Percentiles rank a stretch among this genome's conserved stretches.
phyloP scores from a whole-genome alignment of 2,888 invertebrate genomes.

The Agriotes lineatus region DNA sequence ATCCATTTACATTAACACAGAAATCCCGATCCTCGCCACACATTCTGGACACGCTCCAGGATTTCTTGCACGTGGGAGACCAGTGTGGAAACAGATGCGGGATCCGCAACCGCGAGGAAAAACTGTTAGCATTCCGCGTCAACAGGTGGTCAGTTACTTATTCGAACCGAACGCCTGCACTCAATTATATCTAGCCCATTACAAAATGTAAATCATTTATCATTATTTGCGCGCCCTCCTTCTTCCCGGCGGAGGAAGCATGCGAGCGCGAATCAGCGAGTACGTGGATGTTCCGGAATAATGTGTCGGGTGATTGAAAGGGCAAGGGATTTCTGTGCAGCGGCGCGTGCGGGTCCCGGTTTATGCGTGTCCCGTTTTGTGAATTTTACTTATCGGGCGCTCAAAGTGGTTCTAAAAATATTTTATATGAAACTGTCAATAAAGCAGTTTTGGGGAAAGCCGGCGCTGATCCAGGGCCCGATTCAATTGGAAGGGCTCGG shows the following conservation, averaged over 20 bases:
- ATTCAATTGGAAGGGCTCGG: conserved; percentile 61
- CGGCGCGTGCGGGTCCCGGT: conserved; percentile 38
- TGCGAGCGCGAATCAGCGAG: neutral
- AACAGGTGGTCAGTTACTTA: conserved; percentile 50
- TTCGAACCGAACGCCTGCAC: conserved; percentile 37
- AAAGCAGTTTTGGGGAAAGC: conserved; percentile 45
- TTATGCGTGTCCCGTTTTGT: conserved; percentile 41
- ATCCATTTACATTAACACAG: conserved; percentile 40
- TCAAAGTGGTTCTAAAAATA: conserved; percentile 46
- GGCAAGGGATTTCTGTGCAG: conserved; percentile 31
- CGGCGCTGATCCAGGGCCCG: conserved; percentile 51
- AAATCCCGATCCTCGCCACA: conserved; percentile 35
- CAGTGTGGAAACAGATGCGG: conserved; percentile 44
- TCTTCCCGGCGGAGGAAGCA: neutral
- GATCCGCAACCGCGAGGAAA: conserved; percentile 43
- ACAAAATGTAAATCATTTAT: conserved; percentile 31
- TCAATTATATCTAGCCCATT: conserved; percentile 34
- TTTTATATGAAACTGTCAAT: conserved; percentile 46
- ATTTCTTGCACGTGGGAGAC: conserved; percentile 44
- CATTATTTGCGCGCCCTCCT: conserved; percentile 20
- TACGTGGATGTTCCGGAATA: neutral
- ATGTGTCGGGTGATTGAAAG: conserved; percentile 30
- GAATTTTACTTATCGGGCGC: conserved; percentile 41
- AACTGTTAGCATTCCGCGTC: conserved; percentile 42
- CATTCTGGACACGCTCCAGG: conserved; percentile 46